Percentiles rank a stretch among this genome's conserved stretches.
phyloP scores from a whole-genome alignment of 2,797 vertebrate genomes.

The Poecile montanus region DNA sequence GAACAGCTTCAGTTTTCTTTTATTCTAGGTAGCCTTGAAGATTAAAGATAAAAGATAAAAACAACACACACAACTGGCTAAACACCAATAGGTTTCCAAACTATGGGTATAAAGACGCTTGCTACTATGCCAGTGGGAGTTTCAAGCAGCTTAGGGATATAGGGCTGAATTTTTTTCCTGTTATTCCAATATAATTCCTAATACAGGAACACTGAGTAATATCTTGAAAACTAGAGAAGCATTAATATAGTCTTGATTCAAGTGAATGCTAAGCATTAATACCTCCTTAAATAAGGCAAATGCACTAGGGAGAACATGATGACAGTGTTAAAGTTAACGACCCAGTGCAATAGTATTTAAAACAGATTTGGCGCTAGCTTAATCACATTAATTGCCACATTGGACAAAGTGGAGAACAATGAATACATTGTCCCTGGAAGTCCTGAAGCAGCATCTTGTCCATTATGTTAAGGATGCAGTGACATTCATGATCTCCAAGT shows the following conservation, averaged over 20 bases:
- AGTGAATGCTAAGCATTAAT: not conserved
- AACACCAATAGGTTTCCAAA: not conserved
- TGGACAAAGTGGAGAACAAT: constrained; percentile 48
- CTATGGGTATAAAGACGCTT: not conserved
- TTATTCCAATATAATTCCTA: not conserved
- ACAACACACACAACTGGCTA: not conserved
- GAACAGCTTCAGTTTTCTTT: not conserved
- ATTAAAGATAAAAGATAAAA: not conserved
- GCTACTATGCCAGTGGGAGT: not conserved
- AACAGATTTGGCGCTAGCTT: constrained; percentile 35
- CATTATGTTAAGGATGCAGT: constrained; percentile 27
- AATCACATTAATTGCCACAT: constrained; percentile 64
- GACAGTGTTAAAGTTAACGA: constrained; percentile 56
- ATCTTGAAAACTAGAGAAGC: constrained; percentile 3
- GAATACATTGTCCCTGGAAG: constrained; percentile 41
- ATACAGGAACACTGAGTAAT: not conserved
- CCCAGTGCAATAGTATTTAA: constrained; percentile 39
- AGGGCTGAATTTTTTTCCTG: not conserved
- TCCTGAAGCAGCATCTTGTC: constrained; percentile 34
- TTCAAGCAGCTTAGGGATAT: not conserved
- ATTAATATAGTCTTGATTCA: not conserved
- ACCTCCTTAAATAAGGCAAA: constrained; percentile 46
- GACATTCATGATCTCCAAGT: constrained; percentile 39
- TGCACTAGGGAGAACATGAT: constrained; percentile 37
- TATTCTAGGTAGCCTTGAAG: not conserved